Percentiles rank a stretch among this genome's conserved stretches.
Conservation (phyloP, 1,140 invertebrate genomes). For the Cydia strobilella region DNA sequence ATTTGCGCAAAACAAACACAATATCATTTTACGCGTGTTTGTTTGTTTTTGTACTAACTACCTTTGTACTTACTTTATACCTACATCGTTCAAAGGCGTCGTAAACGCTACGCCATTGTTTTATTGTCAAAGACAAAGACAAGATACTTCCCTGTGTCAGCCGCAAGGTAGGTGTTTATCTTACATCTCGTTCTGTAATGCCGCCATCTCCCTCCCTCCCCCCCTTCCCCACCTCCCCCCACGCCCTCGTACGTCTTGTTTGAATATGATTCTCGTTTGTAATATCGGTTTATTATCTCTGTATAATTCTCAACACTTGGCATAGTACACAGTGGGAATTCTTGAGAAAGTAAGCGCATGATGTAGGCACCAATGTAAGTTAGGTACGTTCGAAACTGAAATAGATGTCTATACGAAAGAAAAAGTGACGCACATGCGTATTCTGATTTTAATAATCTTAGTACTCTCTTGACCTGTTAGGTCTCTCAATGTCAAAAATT, state of each 20-base stretch:
- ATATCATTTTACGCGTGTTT: too few relatives aligned
- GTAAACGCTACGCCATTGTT: background rate
- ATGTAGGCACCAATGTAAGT: too few relatives aligned
- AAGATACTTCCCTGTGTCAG: background rate
- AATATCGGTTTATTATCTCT: slow-evolving; percentile 28
- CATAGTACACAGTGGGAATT: background rate
- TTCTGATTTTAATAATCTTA: too few relatives aligned
- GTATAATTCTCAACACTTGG: slow-evolving; percentile 6
- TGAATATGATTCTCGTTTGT: slow-evolving; percentile 24
- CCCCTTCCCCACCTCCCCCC: background rate
- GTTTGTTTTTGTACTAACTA: too few relatives aligned
- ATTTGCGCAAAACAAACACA: too few relatives aligned
- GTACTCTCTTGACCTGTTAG: too few relatives aligned
- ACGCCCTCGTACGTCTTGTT: slow-evolving; percentile 1
- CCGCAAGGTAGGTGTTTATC: slow-evolving; percentile 12
- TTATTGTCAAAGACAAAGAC: background rate
- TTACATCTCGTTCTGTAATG: background rate
- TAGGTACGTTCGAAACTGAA: too few relatives aligned
- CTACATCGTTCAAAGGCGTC: background rate
- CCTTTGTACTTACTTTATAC: too few relatives aligned
- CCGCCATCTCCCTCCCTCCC: background rate
- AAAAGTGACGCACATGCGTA: too few relatives aligned
- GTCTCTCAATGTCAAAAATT: too few relatives aligned
- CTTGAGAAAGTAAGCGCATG: background rate
- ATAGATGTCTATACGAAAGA: too few relatives aligned